A percentile compares a stretch with the other conserved stretches of the same genome.
phyloP scores from a whole-genome alignment of 2,797 vertebrate species.

The Arnoldichthys spilopterus region DNA sequence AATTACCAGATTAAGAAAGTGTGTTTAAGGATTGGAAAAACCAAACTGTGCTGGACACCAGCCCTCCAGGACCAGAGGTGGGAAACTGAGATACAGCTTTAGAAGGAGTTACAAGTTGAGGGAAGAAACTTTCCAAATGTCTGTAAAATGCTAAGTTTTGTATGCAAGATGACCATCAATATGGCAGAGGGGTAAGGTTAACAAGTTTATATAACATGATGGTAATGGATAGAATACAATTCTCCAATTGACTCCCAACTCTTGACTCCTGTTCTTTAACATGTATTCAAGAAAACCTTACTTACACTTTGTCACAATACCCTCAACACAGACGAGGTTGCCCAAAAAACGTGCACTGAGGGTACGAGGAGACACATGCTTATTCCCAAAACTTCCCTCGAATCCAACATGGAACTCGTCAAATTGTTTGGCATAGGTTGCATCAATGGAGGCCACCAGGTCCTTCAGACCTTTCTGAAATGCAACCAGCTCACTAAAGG shows the following conservation, averaged over 20 bases:
- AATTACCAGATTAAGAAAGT: too few species aligned
- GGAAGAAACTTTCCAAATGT: neutral
- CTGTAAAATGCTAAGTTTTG: neutral
- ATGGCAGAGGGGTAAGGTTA: neutral
- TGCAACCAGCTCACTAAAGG: constrained; percentile 74
- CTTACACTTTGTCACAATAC: constrained; percentile 79
- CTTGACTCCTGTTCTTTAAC: neutral
- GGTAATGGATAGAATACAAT: too few species aligned
- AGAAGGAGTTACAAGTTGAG: neutral
- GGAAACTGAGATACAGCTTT: too few species aligned
- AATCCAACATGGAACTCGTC: constrained; percentile 73
- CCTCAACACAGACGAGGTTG: constrained; percentile 76
- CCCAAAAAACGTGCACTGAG: constrained; percentile 71
- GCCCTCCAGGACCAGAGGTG: too few species aligned
- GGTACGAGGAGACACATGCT: constrained; percentile 67
- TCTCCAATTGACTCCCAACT: too few species aligned
- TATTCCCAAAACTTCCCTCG: constrained; percentile 73
- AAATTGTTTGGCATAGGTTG: constrained; percentile 72
- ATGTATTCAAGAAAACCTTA: constrained; percentile 35
- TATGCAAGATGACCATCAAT: neutral
- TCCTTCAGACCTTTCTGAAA: constrained; percentile 81
- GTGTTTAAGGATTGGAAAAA: too few species aligned
- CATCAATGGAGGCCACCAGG: constrained; percentile 73
- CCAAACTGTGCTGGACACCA: too few species aligned
- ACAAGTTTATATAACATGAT: neutral